These are phyloP conservation scores for Helicoverpa armigera DNA, from an alignment of 1,140 invertebrate species.

Conservation along the genomic window DNA sequence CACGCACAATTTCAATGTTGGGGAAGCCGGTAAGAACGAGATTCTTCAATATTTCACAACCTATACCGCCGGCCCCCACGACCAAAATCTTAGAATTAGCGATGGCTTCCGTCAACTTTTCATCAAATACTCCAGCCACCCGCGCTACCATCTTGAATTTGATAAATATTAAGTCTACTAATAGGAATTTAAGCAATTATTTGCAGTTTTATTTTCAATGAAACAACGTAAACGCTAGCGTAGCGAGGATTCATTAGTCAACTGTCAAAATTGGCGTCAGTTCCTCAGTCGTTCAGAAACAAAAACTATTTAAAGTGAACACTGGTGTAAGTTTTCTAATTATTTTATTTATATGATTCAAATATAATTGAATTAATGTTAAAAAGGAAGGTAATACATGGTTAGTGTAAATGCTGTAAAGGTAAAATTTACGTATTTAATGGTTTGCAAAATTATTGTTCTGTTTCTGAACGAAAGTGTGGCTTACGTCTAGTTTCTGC, in stretches of 20 bases:
- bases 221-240: constrained; percentile 54
- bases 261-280: constrained; percentile 73
- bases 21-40: constrained; percentile 97
- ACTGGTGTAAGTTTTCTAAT: neutral
- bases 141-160: constrained; percentile 88
- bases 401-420: too few species aligned
- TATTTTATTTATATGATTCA: neutral
- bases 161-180: constrained; percentile 18
- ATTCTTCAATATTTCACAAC: constrained; percentile 99
- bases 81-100: constrained; percentile 90
- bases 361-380: too few species aligned
- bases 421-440: neutral
- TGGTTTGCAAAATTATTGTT: neutral
- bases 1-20: constrained; percentile 97
- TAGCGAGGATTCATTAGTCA: constrained; percentile 52
- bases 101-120: constrained; percentile 87
- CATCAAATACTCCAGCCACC: constrained; percentile 88
- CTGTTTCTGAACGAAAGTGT: neutral
- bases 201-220: constrained; percentile 41
- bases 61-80: constrained; percentile 99
- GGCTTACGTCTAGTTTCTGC: neutral
- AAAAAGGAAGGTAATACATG: too few species aligned
- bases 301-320: neutral
- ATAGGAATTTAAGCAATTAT: constrained; percentile 36
- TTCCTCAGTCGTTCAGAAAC: constrained; percentile 51